These are phyloP conservation scores for Tetrax tetrax DNA, from an alignment of 2,113 vertebrate species.

Conservation along the genomic window DNA sequence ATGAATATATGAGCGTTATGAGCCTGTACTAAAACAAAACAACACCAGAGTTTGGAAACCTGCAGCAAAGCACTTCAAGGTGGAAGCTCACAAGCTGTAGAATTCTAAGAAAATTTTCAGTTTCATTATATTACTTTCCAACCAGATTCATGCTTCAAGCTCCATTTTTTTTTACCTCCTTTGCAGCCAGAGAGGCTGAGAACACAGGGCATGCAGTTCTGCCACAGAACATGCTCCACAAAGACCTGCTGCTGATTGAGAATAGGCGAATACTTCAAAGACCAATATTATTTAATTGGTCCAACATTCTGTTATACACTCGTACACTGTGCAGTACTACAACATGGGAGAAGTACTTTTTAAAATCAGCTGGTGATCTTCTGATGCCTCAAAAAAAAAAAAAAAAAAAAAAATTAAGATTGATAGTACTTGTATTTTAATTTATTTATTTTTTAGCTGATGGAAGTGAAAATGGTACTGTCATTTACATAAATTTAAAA, in stretches of 20 bases:
- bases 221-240: background rate
- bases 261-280: background rate
- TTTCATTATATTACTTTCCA: background rate
- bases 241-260: background rate
- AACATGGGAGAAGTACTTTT: background rate
- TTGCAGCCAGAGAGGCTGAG: background rate
- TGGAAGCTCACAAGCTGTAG: background rate
- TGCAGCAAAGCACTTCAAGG: background rate
- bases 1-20: background rate
- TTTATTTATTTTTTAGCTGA: background rate
- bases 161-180: background rate
- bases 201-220: background rate
- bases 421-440: background rate
- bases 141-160: background rate
- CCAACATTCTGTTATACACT: background rate
- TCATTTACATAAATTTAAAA: background rate
- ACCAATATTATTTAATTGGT: background rate
- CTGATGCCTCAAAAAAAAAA: background rate
- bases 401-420: background rate
- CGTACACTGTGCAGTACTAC: too few species aligned
- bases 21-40: background rate
- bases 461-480: background rate
- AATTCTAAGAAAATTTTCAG: background rate
- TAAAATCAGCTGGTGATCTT: background rate
- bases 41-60: background rate